phyloP scores from a whole-genome alignment of 2,113 vertebrate genomes.

The Oreochromis niloticus region DNA sequence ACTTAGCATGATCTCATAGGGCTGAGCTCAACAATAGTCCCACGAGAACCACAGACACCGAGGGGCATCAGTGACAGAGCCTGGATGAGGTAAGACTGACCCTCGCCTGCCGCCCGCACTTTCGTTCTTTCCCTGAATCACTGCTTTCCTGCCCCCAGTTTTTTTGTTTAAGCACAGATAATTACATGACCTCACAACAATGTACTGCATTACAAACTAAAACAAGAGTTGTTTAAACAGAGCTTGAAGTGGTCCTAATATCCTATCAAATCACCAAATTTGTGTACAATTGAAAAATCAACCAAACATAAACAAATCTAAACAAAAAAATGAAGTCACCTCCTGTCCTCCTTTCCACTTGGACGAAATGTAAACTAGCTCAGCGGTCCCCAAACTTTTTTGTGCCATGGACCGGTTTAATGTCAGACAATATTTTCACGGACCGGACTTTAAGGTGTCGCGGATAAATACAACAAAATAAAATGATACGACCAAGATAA shows the following conservation, averaged over 20 bases:
- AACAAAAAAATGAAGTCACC: not conserved
- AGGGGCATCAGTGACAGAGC: not conserved
- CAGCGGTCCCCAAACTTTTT: not conserved
- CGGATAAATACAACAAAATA: not conserved
- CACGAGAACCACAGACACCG: conserved; percentile 18
- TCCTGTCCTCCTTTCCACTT: not conserved
- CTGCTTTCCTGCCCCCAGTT: not conserved
- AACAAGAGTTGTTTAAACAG: not conserved
- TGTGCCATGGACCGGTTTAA: not conserved
- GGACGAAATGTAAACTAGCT: not conserved
- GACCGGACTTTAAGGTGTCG: not conserved
- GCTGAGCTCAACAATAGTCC: conserved; percentile 41
- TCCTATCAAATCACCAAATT: not conserved
- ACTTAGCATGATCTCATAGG: conserved; percentile 32
- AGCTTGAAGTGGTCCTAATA: not conserved
- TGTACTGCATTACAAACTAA: not conserved
- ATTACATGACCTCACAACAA: conserved; percentile 10
- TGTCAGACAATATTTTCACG: not conserved
- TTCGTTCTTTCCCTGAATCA: not conserved
- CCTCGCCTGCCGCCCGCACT: not conserved
- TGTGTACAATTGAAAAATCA: not conserved
- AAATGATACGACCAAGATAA: not conserved
- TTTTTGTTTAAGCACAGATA: not conserved
- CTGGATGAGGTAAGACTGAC: conserved; percentile 42
- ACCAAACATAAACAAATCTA: not conserved